These are phyloP conservation scores for Alouatta palliata DNA, from an alignment of 2,113 vertebrate genomes.

Conservation along the genomic window DNA sequence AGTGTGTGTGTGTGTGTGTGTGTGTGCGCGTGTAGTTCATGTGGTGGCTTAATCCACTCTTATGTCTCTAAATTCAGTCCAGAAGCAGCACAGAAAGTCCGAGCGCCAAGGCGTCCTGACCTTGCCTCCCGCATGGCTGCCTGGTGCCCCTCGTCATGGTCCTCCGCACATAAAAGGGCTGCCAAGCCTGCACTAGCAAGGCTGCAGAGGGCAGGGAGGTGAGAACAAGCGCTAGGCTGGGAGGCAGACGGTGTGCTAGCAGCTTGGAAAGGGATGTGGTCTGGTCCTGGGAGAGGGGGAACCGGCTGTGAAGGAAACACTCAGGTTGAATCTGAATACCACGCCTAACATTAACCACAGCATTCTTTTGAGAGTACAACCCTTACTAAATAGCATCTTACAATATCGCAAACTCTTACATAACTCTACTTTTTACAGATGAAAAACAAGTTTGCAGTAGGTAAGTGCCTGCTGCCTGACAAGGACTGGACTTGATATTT, in stretches of 20 bases:
- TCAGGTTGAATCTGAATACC: neutral
- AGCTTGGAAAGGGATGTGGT: neutral
- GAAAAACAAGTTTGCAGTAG: neutral
- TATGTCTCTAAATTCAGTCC: neutral
- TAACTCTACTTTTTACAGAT: neutral
- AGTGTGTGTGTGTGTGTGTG: too few species aligned
- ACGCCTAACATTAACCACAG: neutral
- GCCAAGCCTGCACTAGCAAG: neutral
- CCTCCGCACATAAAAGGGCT: neutral
- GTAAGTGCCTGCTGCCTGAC: neutral
- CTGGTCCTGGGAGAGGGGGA: neutral
- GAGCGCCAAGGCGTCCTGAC: too few species aligned
- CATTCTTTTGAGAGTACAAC: neutral
- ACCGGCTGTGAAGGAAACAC: neutral
- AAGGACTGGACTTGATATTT: neutral
- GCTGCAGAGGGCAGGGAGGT: neutral
- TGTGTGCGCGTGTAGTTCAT: rapidly evolving
- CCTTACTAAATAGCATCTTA: neutral
- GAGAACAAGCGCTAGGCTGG: neutral
- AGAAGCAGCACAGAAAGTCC: neutral
- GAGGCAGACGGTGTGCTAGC: neutral
- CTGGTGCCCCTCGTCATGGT: neutral
- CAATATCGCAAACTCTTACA: neutral
- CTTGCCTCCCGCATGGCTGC: neutral
- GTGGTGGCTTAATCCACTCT: neutral